Base-by-base conservation (phyloP, 2,797 vertebrate species). In the Syngnathus acus region DNA sequence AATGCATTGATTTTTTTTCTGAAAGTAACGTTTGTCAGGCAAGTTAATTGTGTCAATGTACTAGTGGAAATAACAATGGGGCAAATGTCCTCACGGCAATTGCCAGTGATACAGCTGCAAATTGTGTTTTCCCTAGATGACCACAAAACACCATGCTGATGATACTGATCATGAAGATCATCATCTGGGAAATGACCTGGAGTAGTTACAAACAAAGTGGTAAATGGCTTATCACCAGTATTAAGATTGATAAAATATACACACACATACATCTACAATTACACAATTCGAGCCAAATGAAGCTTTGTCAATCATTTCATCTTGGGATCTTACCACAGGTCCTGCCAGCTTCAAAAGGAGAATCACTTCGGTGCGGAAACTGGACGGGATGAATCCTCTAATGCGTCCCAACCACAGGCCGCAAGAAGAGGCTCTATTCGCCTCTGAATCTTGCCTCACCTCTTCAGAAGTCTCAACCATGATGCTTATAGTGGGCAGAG, bases 101-200 rank as follows among this genome's bases (percentile, higher is more conserved):
- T 0, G 94, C 89, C 45, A 97, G 85, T 0, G 89, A 89, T 2
- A 94, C 94, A 0, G 87, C 88, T 0, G 93, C 94, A 32, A 95
- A 86, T 76, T 95, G 90, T 0, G 88, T 91, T 75, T 93, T 94
- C 6, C 94, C 94, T 82, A 95, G 79, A 65, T 93, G 95, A 32
- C 95, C 95, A 58, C 94, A 94, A 85, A 96, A 96, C 71, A 94
- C 90, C 42, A 90, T 90, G 76, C 95, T 96, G 78, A 95, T 78
- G 1, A 94, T 84, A 0, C 89, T 89, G 74, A 94, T 90, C 69
- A 95, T 69, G 57, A 94, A 93, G 39, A 87, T 70, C 92, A 94
- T 90, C 72, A 90, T 0, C 85, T 95, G 94, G 37, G 93, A 92
- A 0, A 95, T 79, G 50, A 93, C 81, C 95, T 96, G 65, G 8